phyloP scores from a whole-genome alignment of 2,797 vertebrate genomes.

The Lates japonicus region DNA sequence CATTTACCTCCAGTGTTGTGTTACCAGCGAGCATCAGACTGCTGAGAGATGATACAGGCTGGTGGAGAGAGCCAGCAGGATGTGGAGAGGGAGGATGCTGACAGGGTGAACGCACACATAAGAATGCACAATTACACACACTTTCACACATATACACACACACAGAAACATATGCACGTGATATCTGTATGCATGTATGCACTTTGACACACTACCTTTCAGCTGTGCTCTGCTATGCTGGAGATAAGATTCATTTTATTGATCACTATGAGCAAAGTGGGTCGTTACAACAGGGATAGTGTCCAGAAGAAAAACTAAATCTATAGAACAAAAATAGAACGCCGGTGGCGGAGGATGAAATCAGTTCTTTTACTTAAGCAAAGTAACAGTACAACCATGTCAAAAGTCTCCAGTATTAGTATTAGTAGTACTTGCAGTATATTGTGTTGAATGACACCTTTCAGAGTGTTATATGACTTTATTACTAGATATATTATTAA shows the following conservation, averaged over 20 bases:
- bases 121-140: constrained; percentile 4
- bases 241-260: constrained; percentile 21
- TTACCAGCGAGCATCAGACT: constrained; percentile 59
- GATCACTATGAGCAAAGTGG: constrained; percentile 19
- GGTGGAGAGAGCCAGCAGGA: constrained; percentile 58
- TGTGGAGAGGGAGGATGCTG: constrained; percentile 58
- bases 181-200: constrained; percentile 3
- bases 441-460: no score
- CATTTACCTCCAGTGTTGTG: constrained; percentile 74
- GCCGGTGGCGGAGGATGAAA: no score
- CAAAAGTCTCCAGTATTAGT: not conserved
- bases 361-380: no score
- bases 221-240: constrained; percentile 1
- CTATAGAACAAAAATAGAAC: no score
- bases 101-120: constrained; percentile 38
- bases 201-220: constrained; percentile 6
- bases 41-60: constrained; percentile 70
- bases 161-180: not conserved
- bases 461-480: not conserved
- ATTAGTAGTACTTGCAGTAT: no score
- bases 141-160: not conserved
- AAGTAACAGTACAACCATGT: no score
- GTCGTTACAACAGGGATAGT: not conserved
- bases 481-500: not conserved
- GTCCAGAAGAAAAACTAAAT: no score